These are phyloP conservation scores for Nothobranchius kuhntae DNA, from an alignment of 2,113 vertebrate species.

Conservation along the genomic window DNA sequence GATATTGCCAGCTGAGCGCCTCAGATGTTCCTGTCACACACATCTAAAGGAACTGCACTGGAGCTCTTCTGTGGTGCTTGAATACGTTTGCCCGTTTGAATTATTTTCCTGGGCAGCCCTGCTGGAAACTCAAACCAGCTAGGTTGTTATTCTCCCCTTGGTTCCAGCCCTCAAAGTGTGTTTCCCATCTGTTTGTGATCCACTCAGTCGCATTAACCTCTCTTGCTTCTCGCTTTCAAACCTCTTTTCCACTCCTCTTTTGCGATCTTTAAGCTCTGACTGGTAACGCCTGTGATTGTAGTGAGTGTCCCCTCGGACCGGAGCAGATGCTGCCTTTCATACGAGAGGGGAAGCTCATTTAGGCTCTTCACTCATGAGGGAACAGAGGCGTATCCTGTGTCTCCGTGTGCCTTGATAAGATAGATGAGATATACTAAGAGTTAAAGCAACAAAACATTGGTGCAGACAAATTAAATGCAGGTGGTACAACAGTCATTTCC, in stretches of 20 bases:
- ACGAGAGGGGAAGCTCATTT: conserved; percentile 62
- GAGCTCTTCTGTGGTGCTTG: conserved; percentile 17
- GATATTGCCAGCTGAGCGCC: background rate
- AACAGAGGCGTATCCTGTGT: conserved; percentile 40
- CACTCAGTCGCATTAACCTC: conserved; percentile 44
- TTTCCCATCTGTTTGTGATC: conserved; percentile 56
- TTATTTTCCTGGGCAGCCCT: conserved; percentile 35
- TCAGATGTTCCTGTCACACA: background rate
- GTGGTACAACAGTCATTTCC: conserved; percentile 41
- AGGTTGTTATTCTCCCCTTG: conserved; percentile 17
- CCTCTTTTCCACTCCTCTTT: conserved; percentile 33
- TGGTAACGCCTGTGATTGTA: conserved; percentile 54
- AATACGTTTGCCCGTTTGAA: conserved; percentile 25
- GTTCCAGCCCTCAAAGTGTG: conserved; percentile 43
- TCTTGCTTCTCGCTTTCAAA: conserved; percentile 32
- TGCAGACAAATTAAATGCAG: conserved; percentile 52
- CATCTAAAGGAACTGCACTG: background rate
- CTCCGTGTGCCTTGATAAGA: conserved; percentile 16
- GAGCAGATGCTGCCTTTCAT: conserved; percentile 60
- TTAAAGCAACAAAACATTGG: conserved; percentile 53
- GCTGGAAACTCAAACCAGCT: conserved; percentile 34
- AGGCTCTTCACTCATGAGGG: conserved; percentile 53
- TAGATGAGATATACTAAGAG: conserved; percentile 44
- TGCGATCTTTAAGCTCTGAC: conserved; percentile 50
- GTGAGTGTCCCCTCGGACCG: conserved; percentile 52